phyloP scores from a whole-genome alignment of 2,888 invertebrate genomes.

The Drepana falcataria region DNA sequence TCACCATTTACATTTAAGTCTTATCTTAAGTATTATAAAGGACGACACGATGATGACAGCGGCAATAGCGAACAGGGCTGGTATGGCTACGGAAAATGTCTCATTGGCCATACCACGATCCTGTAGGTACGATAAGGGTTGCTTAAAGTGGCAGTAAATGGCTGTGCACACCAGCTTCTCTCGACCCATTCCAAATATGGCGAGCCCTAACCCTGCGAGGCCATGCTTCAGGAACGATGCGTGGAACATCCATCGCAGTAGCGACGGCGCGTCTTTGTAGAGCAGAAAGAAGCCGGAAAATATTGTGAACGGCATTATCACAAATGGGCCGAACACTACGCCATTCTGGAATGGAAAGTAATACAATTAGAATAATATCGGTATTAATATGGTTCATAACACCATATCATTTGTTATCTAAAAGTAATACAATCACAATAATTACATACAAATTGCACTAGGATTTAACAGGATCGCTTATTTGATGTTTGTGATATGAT shows the following conservation, averaged over 20 bases:
- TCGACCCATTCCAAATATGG: conserved; percentile 90
- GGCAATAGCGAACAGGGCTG: conserved; percentile 82
- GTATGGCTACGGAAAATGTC: conserved; percentile 81
- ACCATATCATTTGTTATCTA: too few relatives aligned
- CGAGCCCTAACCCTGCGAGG: conserved; percentile 88
- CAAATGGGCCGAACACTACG: conserved; percentile 92
- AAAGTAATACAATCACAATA: too few relatives aligned
- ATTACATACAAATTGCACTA: too few relatives aligned
- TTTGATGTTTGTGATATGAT: too few relatives aligned
- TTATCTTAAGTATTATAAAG: conserved; percentile 82
- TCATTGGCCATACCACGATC: conserved; percentile 84
- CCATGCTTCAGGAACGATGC: conserved; percentile 93
- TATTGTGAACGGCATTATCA: conserved; percentile 90
- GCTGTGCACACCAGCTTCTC: conserved; percentile 85
- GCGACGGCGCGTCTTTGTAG: conserved; percentile 86
- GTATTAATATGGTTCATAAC: too few relatives aligned
- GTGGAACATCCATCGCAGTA: conserved; percentile 91
- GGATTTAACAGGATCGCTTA: too few relatives aligned
- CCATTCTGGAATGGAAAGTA: conserved; percentile 83
- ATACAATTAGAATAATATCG: too few relatives aligned
- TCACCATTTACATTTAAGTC: conserved; percentile 78
- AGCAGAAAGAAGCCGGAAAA: conserved; percentile 97
- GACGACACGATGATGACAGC: conserved; percentile 80
- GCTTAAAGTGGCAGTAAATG: conserved; percentile 86
- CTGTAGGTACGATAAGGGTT: conserved; percentile 85